A percentile compares a stretch with the other conserved stretches of the same genome.
Conservation (phyloP, 2,797 vertebrate genomes). For the Mus spretus region DNA sequence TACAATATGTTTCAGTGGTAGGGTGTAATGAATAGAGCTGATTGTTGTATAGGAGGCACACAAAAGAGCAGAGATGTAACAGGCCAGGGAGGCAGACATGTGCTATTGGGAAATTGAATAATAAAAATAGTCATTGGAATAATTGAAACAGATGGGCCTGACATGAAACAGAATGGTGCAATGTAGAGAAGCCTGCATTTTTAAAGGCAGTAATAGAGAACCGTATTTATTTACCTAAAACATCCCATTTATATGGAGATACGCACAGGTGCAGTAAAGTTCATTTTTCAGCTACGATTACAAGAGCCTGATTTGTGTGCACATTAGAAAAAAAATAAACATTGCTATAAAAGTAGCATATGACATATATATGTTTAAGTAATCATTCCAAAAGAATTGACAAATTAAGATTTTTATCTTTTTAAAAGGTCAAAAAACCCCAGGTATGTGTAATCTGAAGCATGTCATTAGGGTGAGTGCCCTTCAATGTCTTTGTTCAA, state of each 20-base stretch:
- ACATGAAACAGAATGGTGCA: conserved; percentile 63
- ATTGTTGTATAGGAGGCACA: conserved; percentile 69
- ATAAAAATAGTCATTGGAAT: conserved; percentile 85
- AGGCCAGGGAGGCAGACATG: conserved; percentile 78
- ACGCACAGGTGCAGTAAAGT: conserved; percentile 67
- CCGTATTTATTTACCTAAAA: conserved; percentile 76
- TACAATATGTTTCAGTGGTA: conserved; percentile 29
- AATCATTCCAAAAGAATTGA: conserved; percentile 45
- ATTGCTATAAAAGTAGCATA: conserved; percentile 54
- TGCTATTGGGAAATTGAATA: conserved; percentile 84
- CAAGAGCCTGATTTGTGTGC: conserved; percentile 27
- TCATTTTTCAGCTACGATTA: conserved; percentile 61
- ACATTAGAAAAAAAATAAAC: conserved; percentile 63
- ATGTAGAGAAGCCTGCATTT: conserved; percentile 54
- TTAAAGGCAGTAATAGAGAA: conserved; percentile 65
- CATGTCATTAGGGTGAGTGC: neutral
- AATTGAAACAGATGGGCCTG: conserved; percentile 84
- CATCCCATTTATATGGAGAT: conserved; percentile 64
- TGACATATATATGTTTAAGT: neutral
- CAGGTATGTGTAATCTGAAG: no score
- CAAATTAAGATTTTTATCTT: neutral
- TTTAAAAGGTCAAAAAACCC: neutral
- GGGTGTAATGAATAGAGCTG: conserved; percentile 57
- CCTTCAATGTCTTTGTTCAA: neutral
- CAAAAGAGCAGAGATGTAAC: conserved; percentile 73